Evolutionary conservation across 2,113 vertebrate genomes (phyloP), one percentile per base, ranked within the genome.

Genomic region (Donacobius atricapilla): DNA sequence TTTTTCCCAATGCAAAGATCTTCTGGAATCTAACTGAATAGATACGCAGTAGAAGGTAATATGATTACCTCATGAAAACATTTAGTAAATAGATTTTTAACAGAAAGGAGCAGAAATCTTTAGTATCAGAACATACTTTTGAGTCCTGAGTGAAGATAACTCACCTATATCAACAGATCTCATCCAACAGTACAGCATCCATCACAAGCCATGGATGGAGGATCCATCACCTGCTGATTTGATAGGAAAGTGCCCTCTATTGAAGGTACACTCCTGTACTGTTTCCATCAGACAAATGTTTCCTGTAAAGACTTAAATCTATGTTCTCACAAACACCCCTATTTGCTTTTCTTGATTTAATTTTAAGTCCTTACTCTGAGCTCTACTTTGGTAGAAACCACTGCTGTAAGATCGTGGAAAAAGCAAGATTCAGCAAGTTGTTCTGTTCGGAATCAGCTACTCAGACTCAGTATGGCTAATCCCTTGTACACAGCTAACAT

Each of bases 141-240:
- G 39, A 83, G 35, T 63, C 40, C 56, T 76, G 35, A 73, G 13
- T 61, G 25, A 90, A 88, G 2, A 21, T 51, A 83, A 48, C 24
- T 93, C 11, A 14, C 20, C 22, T 51, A 0, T 47, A 31, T 72
- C 27, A 57, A 40, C 8, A 45, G 22, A 53, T 45, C n/a, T 85
- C 4, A 7, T 80, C 63, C 68, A 69, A 18, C 10, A 37, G 13
- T 66, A 3, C 21, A 35, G 10, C 0, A 0, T 83, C 30, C 11
- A 1, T 69, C 63, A 22, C 35, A 73, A 27, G 27, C 39, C 19
- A 4, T 66, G 47, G 58, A 72, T 44, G 14, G 5, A 1, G 14
- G 5, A 1, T 70, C 35, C 21, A 2, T 77, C 7, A 1, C 13
- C 16, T 78, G 16, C 22, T 77, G 35, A 66, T 81, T 70, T 35